These are phyloP conservation scores for Chloropsis cyanopogon DNA, from an alignment of 2,113 vertebrate species.

Conservation along the genomic window DNA sequence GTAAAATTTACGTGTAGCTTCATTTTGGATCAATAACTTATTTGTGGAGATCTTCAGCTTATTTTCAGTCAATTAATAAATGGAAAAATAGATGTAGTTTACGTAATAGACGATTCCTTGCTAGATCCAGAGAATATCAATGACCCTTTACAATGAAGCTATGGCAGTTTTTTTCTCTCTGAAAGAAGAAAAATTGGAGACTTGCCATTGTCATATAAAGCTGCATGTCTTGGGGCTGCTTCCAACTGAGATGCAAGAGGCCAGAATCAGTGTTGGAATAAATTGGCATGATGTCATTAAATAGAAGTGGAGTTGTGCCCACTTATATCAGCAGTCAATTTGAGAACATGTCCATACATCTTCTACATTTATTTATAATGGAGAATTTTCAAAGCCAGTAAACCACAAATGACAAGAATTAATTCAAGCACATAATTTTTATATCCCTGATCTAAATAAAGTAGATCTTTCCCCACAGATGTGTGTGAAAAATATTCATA, in stretches of 20 bases:
- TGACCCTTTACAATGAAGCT: not conserved
- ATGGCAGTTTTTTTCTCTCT: not conserved
- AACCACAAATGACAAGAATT: not conserved
- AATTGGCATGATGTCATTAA: not conserved
- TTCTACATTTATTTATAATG: not conserved
- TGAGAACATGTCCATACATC: not conserved
- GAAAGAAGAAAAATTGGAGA: not conserved
- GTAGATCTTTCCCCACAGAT: not conserved
- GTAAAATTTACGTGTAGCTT: accelerated
- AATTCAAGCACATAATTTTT: not conserved
- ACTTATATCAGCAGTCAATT: not conserved
- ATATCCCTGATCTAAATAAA: not conserved
- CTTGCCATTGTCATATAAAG: not conserved
- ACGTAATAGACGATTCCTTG: not conserved
- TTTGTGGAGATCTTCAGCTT: not conserved
- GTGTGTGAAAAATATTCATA: not conserved
- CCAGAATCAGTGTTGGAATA: not conserved
- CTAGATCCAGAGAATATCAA: not conserved
- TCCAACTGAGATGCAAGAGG: not conserved
- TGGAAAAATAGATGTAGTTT: not conserved
- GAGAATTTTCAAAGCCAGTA: not conserved
- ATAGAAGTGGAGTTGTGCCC: not conserved
- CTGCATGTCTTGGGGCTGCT: not conserved
- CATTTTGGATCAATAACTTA: not conserved
- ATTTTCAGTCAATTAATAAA: not conserved